These are phyloP conservation scores for Nymphalis c-album DNA, from an alignment of 2,888 invertebrate genomes.

Conservation along the genomic window DNA sequence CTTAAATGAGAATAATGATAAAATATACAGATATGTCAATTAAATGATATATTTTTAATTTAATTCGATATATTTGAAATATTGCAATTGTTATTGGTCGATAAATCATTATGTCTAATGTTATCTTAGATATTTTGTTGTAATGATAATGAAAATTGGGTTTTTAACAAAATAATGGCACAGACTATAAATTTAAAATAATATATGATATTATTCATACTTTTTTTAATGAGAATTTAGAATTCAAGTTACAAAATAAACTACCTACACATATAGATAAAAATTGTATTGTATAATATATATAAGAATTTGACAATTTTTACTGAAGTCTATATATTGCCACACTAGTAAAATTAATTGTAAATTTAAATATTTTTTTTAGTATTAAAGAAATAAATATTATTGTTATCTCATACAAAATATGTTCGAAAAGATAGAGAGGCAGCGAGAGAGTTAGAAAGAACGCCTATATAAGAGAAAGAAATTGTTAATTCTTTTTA, in stretches of 20 bases:
- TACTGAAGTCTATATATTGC: too few species aligned
- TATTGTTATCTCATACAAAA: too few species aligned
- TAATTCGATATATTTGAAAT: slow-evolving; percentile 10
- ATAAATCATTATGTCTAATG: not conserved
- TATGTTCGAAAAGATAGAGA: not conserved
- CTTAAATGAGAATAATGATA: not conserved
- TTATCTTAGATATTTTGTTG: not conserved
- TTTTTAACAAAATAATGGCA: not conserved
- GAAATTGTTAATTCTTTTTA: not conserved
- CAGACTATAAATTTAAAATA: not conserved
- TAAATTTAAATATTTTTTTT: too few species aligned
- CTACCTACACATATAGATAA: too few species aligned
- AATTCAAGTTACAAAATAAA: too few species aligned
- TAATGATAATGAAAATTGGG: not conserved
- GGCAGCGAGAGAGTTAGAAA: not conserved
- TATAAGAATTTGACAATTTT: too few species aligned
- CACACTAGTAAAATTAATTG: too few species aligned
- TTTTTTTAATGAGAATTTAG: too few species aligned
- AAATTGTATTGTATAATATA: too few species aligned
- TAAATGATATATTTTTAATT: slow-evolving; percentile 28
- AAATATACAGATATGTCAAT: slow-evolving; percentile 18
- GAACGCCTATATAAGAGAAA: not conserved
- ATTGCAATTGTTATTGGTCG: not conserved
- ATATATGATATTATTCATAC: too few species aligned
- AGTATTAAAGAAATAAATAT: too few species aligned